Evolutionary conservation across 1,140 invertebrate species (phyloP).

Genomic region (Trachelipus rathkii): DNA sequence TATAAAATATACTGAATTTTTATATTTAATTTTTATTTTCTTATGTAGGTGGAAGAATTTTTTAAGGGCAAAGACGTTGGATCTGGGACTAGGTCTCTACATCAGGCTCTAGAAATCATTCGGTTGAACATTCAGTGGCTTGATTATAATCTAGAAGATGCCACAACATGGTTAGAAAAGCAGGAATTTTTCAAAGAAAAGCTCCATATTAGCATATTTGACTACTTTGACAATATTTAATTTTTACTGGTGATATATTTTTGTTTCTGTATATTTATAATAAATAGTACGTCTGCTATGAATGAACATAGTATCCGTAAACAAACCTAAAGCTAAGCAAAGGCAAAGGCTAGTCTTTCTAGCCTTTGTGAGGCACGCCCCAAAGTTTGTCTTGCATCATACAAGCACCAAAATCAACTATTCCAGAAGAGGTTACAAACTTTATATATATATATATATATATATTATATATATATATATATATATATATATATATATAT

Average conservation of each 20-base stretch:
- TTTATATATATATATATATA: too few relatives aligned
- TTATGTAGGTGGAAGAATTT: conserved; percentile 61
- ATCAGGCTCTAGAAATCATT: conserved; percentile 72
- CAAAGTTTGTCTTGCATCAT: too few relatives aligned
- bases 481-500: too few relatives aligned
- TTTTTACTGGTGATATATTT: background rate
- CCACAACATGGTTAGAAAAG: conserved; percentile 60
- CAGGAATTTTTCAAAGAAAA: conserved; percentile 42
- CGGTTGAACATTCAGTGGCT: conserved; percentile 73
- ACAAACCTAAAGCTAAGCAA: too few relatives aligned
- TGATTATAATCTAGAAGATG: conserved; percentile 59
- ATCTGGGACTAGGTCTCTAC: conserved; percentile 61
- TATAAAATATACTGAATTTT: too few relatives aligned
- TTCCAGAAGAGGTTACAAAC: too few relatives aligned
- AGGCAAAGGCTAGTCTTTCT: too few relatives aligned
- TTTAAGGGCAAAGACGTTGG: conserved; percentile 65
- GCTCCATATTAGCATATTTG: background rate
- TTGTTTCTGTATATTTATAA: background rate
- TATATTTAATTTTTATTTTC: background rate
- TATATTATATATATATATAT: too few relatives aligned
- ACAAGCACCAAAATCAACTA: too few relatives aligned
- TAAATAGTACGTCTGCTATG: background rate
- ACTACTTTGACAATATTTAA: background rate
- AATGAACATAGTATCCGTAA: background rate
- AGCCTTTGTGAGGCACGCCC: too few relatives aligned